These are phyloP conservation scores for Chaetorhynchus papuensis DNA, from an alignment of 2,113 vertebrate genomes.

Conservation along the genomic window DNA sequence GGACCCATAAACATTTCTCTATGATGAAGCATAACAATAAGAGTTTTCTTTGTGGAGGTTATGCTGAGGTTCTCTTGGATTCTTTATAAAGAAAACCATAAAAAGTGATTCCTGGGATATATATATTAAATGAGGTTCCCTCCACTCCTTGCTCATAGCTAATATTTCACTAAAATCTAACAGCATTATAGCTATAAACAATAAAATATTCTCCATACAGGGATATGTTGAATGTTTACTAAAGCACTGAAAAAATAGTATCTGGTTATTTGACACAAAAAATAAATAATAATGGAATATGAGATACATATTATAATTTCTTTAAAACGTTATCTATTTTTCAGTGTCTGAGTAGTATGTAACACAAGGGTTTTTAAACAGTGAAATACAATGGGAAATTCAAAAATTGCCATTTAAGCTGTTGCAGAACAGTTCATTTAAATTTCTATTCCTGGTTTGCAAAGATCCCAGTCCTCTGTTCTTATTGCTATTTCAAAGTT, in stretches of 20 bases:
- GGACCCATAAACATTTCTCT: slow-evolving; percentile 61
- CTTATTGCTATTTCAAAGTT: neutral
- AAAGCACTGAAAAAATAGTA: neutral
- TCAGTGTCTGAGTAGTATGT: neutral
- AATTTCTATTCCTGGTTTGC: neutral
- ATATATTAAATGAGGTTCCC: neutral
- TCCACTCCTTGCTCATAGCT: neutral
- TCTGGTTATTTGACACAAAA: neutral
- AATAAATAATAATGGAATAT: neutral
- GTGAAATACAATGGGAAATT: neutral
- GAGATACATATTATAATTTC: neutral
- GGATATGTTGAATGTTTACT: neutral
- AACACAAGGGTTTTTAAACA: neutral
- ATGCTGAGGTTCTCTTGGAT: slow-evolving; percentile 15
- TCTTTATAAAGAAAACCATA: slow-evolving; percentile 12
- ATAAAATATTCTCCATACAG: neutral
- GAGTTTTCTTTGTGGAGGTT: slow-evolving; percentile 47
- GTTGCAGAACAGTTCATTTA: neutral
- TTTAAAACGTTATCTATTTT: neutral
- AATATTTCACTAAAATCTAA: slow-evolving; percentile 45
- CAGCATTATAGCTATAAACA: neutral
- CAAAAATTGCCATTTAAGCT: neutral
- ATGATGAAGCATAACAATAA: slow-evolving; percentile 61
- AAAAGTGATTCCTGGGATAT: neutral
- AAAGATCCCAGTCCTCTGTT: neutral